phyloP scores from a whole-genome alignment of 2,888 invertebrate genomes.

The Drosophila histrio region DNA sequence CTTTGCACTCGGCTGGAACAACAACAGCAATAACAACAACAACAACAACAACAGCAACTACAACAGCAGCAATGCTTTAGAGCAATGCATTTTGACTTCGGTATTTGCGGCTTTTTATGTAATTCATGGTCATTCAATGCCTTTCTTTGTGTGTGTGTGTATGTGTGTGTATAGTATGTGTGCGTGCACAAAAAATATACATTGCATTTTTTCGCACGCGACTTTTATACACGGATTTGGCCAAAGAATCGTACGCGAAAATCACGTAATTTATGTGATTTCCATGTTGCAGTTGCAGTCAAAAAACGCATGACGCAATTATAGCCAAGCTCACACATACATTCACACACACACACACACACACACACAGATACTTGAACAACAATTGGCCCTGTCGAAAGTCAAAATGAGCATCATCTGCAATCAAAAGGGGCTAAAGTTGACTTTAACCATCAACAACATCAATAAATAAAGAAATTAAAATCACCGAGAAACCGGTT shows the following conservation, averaged over 20 bases:
- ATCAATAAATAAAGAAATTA: conserved; percentile 1
- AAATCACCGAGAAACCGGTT: no score
- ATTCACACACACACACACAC: not conserved
- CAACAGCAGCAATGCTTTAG: conserved; percentile 57
- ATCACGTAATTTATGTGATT: conserved; percentile 76
- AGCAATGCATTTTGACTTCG: conserved; percentile 77
- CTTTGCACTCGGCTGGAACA: conserved; percentile 50
- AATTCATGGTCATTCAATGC: conserved; percentile 75
- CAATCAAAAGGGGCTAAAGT: not conserved
- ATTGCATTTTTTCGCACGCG: conserved; percentile 37
- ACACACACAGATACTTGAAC: not conserved
- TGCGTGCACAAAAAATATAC: conserved; percentile 31
- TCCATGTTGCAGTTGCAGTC: conserved; percentile 36
- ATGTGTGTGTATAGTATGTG: conserved; percentile 10
- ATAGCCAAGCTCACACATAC: conserved; percentile 31
- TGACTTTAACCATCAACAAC: conserved; percentile 7
- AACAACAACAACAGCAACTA: conserved; percentile 18
- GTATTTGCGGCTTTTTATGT: conserved; percentile 80
- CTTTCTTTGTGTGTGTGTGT: conserved; percentile 7
- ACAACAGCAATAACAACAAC: conserved; percentile 17
- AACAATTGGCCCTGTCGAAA: conserved; percentile 22
- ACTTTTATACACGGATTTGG: conserved; percentile 64
- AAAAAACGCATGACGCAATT: conserved; percentile 55
- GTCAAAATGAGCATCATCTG: conserved; percentile 39
- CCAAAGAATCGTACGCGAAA: conserved; percentile 60